phyloP scores from a whole-genome alignment of 1,140 invertebrate genomes.

The Branchinecta lynchi region DNA sequence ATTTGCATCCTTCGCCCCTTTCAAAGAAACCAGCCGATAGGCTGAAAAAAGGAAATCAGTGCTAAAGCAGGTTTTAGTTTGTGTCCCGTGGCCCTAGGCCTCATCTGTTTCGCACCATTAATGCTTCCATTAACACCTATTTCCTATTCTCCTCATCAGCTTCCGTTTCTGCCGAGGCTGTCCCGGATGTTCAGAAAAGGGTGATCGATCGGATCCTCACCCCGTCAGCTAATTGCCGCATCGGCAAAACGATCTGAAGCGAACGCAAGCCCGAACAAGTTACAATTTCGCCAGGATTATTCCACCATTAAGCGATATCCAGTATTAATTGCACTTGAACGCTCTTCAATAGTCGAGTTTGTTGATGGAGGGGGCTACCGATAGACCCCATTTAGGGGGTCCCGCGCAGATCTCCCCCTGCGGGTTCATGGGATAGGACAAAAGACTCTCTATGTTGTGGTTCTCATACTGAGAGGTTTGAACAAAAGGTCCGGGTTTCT shows the following conservation, averaged over 20 bases:
- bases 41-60: no score
- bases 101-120: no score
- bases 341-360: not conserved
- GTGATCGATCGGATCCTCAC: not conserved
- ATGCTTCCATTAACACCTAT: no score
- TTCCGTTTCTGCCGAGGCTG: no score
- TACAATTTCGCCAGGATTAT: not conserved
- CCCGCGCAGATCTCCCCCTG: not conserved
- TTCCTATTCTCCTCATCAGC: no score
- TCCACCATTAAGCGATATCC: slow-evolving; percentile 3
- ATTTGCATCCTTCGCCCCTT: no score
- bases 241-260: not conserved
- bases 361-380: not conserved
- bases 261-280: not conserved
- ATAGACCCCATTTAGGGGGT: not conserved
- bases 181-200: not conserved
- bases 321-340: not conserved
- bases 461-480: not conserved
- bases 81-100: no score
- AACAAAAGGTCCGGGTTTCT: no score
- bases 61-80: no score
- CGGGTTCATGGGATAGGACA: not conserved
- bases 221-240: not conserved
- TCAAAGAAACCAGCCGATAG: no score
- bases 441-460: not conserved